Conservation (phyloP, 23 tunicate genomes). For the Aplidium turbinatum region DNA sequence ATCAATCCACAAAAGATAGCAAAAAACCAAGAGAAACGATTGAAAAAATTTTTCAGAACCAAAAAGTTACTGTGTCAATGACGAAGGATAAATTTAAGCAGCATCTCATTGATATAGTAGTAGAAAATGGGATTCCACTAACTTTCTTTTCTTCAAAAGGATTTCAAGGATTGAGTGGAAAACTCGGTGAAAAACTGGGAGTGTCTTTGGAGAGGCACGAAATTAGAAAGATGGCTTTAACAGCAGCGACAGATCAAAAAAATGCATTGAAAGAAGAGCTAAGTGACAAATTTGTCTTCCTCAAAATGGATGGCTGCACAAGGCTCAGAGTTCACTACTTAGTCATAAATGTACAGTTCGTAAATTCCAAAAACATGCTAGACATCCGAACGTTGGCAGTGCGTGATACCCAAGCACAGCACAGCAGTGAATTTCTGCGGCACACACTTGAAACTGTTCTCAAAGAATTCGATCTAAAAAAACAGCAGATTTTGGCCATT, state of each 20-base stretch:
- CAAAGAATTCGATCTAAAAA: conserved; percentile 21
- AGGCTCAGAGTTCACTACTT: conserved; percentile 32
- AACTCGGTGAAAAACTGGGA: conserved; percentile 30
- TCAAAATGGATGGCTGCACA: conserved; percentile 26
- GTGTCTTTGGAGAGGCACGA: conserved; percentile 1
- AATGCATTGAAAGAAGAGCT: conserved; percentile 3
- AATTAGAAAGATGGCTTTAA: conserved; percentile 19
- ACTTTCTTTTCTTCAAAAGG: conserved; percentile 18
- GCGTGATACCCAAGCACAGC: conserved; percentile 26
- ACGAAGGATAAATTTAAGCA: conserved; percentile 22
- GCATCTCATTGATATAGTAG: conserved; percentile 18
- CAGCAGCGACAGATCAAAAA: conserved; percentile 31
- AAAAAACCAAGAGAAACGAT: neutral
- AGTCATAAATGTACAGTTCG: conserved; percentile 4
- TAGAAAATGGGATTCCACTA: conserved; percentile 14
- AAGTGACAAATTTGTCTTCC: conserved; percentile 5
- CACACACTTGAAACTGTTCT: conserved; percentile 19
- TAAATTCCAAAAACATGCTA: conserved; percentile 27
- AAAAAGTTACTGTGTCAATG: conserved; percentile 30
- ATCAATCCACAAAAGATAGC: neutral
- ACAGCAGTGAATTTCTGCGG: conserved; percentile 23
- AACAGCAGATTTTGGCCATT: conserved; percentile 11
- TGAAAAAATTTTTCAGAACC: conserved; percentile 3
- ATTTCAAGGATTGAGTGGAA: conserved; percentile 21
- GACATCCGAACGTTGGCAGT: conserved; percentile 40